phyloP scores from a whole-genome alignment of 1,140 invertebrate species.

The Plodia interpunctella region DNA sequence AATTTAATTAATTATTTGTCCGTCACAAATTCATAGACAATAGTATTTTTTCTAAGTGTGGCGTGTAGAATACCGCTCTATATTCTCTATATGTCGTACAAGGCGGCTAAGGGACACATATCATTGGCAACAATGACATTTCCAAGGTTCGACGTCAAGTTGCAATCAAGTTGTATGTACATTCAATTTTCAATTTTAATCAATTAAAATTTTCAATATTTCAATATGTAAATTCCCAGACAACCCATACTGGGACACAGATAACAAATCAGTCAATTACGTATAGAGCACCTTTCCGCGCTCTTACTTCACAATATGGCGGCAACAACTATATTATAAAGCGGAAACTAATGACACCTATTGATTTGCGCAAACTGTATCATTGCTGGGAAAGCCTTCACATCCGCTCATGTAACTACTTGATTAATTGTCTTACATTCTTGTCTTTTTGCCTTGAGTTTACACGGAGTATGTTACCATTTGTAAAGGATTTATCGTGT shows the following conservation, averaged over 20 bases:
- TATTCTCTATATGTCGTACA: too few relatives aligned
- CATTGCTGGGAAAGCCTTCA: conserved; percentile 26
- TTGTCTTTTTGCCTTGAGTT: conserved; percentile 38
- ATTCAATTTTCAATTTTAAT: too few relatives aligned
- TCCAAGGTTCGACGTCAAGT: too few relatives aligned
- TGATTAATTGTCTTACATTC: conserved; percentile 48
- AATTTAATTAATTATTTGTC: too few relatives aligned
- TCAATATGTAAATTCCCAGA: background rate
- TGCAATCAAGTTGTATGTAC: too few relatives aligned
- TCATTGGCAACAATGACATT: too few relatives aligned
- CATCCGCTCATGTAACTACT: conserved; percentile 51
- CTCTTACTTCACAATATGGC: conserved; percentile 4
- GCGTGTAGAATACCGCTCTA: too few relatives aligned
- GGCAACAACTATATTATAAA: background rate
- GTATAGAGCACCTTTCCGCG: conserved; percentile 3
- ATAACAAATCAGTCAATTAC: background rate
- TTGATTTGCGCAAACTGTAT: conserved; percentile 13
- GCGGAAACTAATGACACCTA: conserved; percentile 9
- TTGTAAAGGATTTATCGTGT: background rate
- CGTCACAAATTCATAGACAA: too few relatives aligned
- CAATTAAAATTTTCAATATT: too few relatives aligned
- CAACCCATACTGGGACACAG: too few relatives aligned
- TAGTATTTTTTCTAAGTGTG: too few relatives aligned
- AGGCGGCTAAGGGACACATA: too few relatives aligned
- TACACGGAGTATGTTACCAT: background rate